phyloP scores from a whole-genome alignment of 2,113 vertebrate species.

The Megaceryle torquata region DNA sequence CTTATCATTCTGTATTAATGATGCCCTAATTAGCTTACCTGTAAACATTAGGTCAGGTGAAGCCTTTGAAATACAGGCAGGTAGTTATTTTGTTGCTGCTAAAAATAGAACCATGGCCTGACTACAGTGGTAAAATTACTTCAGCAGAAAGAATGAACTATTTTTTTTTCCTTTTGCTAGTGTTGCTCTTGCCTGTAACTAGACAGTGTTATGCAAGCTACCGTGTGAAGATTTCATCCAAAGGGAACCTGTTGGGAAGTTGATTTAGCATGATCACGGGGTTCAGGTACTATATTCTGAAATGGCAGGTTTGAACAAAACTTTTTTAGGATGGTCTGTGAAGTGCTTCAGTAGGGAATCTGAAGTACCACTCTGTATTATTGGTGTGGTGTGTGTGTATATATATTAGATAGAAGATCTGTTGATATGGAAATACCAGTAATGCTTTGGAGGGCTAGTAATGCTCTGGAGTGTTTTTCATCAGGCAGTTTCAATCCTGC shows the following conservation, averaged over 20 bases:
- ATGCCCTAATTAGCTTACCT: background rate
- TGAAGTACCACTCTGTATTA: rapidly evolving
- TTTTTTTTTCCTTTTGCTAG: background rate
- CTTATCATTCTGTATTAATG: background rate
- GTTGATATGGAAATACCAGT: rapidly evolving
- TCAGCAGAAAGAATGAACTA: background rate
- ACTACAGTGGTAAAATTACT: background rate
- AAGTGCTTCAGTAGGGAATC: background rate
- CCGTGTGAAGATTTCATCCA: background rate
- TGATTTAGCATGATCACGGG: background rate
- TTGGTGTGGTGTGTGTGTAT: no score
- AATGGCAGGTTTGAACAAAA: background rate
- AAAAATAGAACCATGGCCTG: background rate
- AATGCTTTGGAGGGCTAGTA: background rate
- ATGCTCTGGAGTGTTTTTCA: background rate
- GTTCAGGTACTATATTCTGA: background rate
- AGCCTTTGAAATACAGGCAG: background rate
- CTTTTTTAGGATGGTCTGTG: background rate
- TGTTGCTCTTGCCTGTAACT: background rate
- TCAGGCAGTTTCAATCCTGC: background rate
- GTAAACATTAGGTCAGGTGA: background rate
- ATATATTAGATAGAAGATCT: background rate
- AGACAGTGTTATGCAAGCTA: background rate
- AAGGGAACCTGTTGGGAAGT: background rate
- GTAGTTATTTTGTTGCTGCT: background rate